Conservation (phyloP, 2,888 invertebrate species). For the Protula sp. region DNA sequence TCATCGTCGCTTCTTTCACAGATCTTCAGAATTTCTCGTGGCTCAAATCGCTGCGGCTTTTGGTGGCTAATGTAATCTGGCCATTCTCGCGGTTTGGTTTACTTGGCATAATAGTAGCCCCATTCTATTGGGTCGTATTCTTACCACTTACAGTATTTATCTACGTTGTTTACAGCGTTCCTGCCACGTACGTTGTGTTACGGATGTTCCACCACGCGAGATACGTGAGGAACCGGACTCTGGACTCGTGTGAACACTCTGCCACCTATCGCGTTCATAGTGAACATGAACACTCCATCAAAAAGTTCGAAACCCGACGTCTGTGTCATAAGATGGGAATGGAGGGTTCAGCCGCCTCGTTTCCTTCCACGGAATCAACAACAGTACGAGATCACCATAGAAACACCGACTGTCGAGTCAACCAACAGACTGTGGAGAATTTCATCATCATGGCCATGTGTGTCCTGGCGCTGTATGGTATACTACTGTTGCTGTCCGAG, state of each 20-base stretch:
- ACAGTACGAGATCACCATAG: background rate
- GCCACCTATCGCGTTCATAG: conserved; percentile 6
- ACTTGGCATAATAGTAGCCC: conserved; percentile 34
- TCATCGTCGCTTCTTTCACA: conserved; percentile 36
- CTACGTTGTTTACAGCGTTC: conserved; percentile 40
- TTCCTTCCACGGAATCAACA: background rate
- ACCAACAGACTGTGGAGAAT: background rate
- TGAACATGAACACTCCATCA: conserved; percentile 8
- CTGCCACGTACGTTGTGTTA: conserved; percentile 41
- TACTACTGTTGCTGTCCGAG: conserved; percentile 27
- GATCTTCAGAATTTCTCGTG: conserved; percentile 43
- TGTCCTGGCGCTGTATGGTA: conserved; percentile 17
- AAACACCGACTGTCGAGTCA: background rate
- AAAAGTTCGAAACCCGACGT: conserved; percentile 8
- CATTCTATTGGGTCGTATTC: conserved; percentile 33
- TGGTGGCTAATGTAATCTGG: conserved; percentile 38
- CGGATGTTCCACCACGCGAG: conserved; percentile 30
- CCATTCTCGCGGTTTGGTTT: conserved; percentile 46
- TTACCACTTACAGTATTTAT: conserved; percentile 33
- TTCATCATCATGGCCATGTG: conserved; percentile 14
- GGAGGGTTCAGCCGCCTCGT: background rate
- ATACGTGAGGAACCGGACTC: background rate
- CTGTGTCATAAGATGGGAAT: background rate
- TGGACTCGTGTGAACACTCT: background rate
- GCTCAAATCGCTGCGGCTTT: conserved; percentile 37